These are phyloP conservation scores for Sakesphorus luctuosus DNA, from an alignment of 2,113 vertebrate species.

Conservation along the genomic window DNA sequence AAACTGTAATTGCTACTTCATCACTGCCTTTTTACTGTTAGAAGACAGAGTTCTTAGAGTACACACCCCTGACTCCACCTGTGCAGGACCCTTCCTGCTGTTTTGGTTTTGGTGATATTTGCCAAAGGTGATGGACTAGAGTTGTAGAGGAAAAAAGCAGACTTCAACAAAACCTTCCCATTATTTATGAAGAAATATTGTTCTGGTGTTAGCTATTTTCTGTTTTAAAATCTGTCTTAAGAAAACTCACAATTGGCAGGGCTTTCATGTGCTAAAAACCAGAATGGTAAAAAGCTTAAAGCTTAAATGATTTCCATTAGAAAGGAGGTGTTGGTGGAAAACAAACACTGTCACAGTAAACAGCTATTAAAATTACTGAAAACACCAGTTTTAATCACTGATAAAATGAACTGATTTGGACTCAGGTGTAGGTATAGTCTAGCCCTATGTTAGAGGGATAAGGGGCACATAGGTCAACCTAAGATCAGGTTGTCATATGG, in stretches of 20 bases:
- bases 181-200: not conserved
- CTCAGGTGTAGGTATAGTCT: not conserved
- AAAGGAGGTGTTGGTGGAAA: not conserved
- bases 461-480: not conserved
- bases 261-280: not conserved
- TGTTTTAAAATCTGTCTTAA: not conserved
- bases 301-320: not conserved
- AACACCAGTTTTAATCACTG: not conserved
- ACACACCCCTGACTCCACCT: not conserved
- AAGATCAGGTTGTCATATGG: not conserved
- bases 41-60: not conserved
- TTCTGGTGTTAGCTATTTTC: not conserved
- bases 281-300: not conserved
- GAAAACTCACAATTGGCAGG: not conserved
- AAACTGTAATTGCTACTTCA: not conserved
- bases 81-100: not conserved
- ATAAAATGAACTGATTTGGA: not conserved
- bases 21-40: not conserved
- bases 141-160: not conserved
- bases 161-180: not conserved
- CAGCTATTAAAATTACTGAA: not conserved
- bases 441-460: not conserved
- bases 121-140: not conserved
- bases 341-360: not conserved
- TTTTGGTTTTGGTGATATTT: not conserved